Percentiles rank a stretch among this genome's conserved stretches.
Evolutionary conservation across 2,113 vertebrate genomes (phyloP).

Genomic region (Anguilla japonica): DNA sequence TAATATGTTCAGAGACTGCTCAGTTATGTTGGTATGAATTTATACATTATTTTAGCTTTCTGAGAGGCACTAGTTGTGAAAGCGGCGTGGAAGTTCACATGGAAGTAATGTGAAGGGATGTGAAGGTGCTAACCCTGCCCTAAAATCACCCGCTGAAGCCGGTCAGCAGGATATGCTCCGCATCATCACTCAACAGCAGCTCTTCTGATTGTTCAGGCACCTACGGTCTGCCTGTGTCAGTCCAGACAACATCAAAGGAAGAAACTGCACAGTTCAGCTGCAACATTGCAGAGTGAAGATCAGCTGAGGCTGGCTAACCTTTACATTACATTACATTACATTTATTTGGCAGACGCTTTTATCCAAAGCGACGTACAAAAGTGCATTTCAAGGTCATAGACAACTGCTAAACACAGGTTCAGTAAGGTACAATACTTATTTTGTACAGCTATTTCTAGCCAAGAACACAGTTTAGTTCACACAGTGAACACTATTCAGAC

Average conservation of each 20-base stretch:
- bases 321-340: too few relatives aligned
- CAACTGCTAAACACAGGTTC: too few relatives aligned
- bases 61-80: not conserved
- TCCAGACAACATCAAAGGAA: not conserved
- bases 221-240: not conserved
- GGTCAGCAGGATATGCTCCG: not conserved
- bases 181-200: not conserved
- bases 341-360: too few relatives aligned
- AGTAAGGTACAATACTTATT: too few relatives aligned
- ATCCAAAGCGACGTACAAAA: too few relatives aligned
- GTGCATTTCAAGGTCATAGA: too few relatives aligned
- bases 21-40: not conserved
- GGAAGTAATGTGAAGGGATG: not conserved
- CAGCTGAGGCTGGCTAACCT: not conserved
- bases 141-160: too few relatives aligned
- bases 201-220: not conserved
- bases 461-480: too few relatives aligned
- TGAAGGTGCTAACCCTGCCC: not conserved
- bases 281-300: not conserved
- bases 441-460: too few relatives aligned
- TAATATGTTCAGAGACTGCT: too few relatives aligned
- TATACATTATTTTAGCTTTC: not conserved
- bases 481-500: too few relatives aligned
- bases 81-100: not conserved
- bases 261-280: not conserved